These are phyloP conservation scores for Esox masquinongy DNA, from an alignment of 2,797 vertebrate species.

Conservation along the genomic window DNA sequence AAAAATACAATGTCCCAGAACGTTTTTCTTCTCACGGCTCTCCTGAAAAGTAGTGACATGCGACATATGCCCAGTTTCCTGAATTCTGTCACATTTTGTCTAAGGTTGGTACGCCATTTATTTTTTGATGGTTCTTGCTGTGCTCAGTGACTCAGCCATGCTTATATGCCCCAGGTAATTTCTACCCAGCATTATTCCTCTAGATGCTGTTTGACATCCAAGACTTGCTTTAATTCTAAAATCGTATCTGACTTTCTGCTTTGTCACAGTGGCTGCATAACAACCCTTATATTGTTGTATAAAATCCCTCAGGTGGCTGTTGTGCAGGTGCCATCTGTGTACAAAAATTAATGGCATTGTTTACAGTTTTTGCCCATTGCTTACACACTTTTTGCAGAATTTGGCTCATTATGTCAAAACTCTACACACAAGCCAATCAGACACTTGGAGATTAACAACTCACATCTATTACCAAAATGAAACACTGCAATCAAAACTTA, in stretches of 20 bases:
- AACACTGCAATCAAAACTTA: too few relatives aligned
- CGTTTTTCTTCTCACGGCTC: too few relatives aligned
- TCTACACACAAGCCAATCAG: too few relatives aligned
- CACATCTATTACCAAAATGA: too few relatives aligned
- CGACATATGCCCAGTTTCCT: too few relatives aligned
- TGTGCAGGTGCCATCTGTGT: not conserved
- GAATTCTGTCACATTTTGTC: too few relatives aligned
- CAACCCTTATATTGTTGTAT: not conserved
- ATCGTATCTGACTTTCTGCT: not conserved
- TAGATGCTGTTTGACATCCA: not conserved
- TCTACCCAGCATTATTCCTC: not conserved
- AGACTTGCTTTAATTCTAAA: not conserved
- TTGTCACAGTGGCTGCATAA: not conserved
- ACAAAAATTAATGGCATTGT: not conserved
- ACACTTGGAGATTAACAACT: too few relatives aligned
- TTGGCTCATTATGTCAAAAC: too few relatives aligned
- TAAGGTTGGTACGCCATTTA: not conserved
- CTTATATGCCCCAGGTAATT: not conserved
- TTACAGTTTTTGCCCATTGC: too few relatives aligned
- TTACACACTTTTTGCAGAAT: too few relatives aligned
- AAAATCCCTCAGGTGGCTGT: not conserved
- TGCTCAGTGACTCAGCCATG: constrained; percentile 1
- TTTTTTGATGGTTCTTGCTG: not conserved
- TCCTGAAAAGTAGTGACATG: too few relatives aligned
- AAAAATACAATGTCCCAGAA: too few relatives aligned